Conservation (phyloP, 1,140 invertebrate species). For the Whitmania pigra region DNA sequence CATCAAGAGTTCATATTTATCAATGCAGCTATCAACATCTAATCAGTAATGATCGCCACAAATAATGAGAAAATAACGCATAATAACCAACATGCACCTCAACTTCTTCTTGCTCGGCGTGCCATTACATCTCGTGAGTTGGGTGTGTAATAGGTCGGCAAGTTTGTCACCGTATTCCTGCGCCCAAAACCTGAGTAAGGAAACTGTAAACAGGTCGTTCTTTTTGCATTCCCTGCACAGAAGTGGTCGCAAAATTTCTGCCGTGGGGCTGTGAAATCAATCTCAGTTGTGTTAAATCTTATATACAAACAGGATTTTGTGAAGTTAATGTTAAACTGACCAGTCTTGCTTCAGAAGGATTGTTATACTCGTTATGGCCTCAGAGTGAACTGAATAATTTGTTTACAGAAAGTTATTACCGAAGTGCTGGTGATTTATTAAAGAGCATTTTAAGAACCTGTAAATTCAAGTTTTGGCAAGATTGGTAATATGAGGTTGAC, state of each 20-base stretch:
- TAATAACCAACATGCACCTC: slow-evolving; percentile 44
- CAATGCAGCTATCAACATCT: background rate
- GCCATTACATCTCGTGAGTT: slow-evolving; percentile 49
- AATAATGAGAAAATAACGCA: background rate
- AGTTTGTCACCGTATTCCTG: slow-evolving; percentile 77
- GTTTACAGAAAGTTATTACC: background rate
- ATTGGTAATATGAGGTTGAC: slow-evolving; percentile 76
- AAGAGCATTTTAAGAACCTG: slow-evolving; percentile 31
- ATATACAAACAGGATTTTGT: background rate
- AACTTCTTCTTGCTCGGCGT: slow-evolving; percentile 76
- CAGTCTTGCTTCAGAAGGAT: slow-evolving; percentile 80
- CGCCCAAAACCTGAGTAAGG: slow-evolving; percentile 79
- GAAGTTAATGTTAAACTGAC: slow-evolving; percentile 41
- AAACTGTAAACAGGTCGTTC: slow-evolving; percentile 61
- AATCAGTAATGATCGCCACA: background rate
- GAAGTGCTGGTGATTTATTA: background rate
- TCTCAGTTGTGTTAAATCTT: slow-evolving; percentile 22
- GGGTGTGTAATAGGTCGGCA: slow-evolving; percentile 59
- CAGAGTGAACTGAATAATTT: slow-evolving; percentile 59
- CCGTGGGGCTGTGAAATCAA: slow-evolving; percentile 54
- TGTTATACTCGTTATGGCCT: slow-evolving; percentile 78
- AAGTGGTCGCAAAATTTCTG: slow-evolving; percentile 69
- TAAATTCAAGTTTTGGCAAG: slow-evolving; percentile 70
- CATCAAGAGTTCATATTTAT: background rate
- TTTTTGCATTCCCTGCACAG: slow-evolving; percentile 63